Conservation (phyloP, 2,113 vertebrate genomes). For the Erythrolamprus reginae region DNA sequence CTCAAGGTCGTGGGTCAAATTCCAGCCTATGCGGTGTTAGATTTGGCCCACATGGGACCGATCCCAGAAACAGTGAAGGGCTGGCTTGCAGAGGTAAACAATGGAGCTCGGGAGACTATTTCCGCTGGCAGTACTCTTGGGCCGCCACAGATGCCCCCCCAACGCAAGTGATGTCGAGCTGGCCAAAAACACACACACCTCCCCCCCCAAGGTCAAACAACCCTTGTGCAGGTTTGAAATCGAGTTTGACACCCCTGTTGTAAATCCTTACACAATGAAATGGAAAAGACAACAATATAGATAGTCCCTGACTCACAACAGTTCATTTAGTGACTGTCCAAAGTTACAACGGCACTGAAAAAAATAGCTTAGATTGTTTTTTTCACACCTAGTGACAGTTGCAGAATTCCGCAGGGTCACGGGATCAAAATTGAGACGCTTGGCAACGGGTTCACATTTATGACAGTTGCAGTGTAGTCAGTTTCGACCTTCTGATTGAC, state of each 20-base stretch:
- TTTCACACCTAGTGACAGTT: background rate
- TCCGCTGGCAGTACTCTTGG: accelerated
- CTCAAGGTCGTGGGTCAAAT: no score
- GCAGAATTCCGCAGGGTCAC: background rate
- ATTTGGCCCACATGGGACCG: no score
- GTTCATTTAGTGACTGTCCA: background rate
- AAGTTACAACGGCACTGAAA: background rate
- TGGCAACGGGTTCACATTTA: background rate
- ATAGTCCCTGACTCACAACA: background rate
- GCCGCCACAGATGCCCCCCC: no score
- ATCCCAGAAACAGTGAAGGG: no score
- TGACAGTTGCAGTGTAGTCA: background rate
- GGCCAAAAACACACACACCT: no score
- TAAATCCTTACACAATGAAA: background rate
- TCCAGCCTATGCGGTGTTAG: no score
- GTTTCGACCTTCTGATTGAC: background rate
- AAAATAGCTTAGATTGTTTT: background rate
- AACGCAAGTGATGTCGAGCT: no score
- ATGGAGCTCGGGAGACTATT: no score
- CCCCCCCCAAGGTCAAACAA: no score
- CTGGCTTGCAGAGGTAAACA: no score
- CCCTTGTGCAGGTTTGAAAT: no score
- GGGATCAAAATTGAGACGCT: background rate
- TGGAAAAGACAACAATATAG: background rate
- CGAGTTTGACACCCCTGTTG: no score